Base-by-base conservation (phyloP, 1,140 invertebrate genomes). In the Caenorhabditis brenneri region DNA sequence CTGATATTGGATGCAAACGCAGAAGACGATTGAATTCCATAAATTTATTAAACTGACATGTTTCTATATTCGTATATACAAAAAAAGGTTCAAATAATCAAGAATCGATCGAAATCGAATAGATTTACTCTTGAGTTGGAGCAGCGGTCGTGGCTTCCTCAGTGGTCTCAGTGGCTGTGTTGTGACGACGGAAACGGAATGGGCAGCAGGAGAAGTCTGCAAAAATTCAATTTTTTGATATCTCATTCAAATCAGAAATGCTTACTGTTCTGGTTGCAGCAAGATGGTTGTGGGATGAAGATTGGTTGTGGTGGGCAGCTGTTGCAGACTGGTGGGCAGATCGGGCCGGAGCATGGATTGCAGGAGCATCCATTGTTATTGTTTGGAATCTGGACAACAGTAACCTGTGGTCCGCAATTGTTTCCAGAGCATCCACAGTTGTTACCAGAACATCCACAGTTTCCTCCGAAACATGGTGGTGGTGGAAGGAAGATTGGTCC, bases 131-230 rank as follows among this genome's bases (percentile, higher is more conserved):
- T 65, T 65, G 58, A 5, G 58, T 65, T 65, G 58, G 58, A 65
- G 58, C 58, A 36, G 58, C 58, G 31, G 58, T 65, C 0, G 58
- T 19, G n/a, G 58, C 31, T 31, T 65, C 58, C 19, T 65, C 58
- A 2, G 58, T 33, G 31, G 53, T 55, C 24, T 65, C 31, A 7
- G 31, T 58, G 3, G 29, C 29, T 27, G n/a, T 33, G 58, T 65
- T 65, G 19, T 65, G 58, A 33, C 58, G 58, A 65, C 58, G 58
- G 58, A 65, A 65, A 65, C 58, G 58, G 58, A 65, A 65, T 65
- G 29, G 29, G 31, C 58, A 65, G 31, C 58, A 65, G 0, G 31
- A 33, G 58, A 65, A 33, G 24, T 55, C 53, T 55, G 10, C n/a
- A n/a, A 58, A 27, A 29, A 55, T 3, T 24, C 12, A 29, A 55